A percentile compares a stretch with the other conserved stretches of the same genome.
Evolutionary conservation across 2,113 vertebrate genomes (phyloP).

Genomic region (Lipophrys pholis): DNA sequence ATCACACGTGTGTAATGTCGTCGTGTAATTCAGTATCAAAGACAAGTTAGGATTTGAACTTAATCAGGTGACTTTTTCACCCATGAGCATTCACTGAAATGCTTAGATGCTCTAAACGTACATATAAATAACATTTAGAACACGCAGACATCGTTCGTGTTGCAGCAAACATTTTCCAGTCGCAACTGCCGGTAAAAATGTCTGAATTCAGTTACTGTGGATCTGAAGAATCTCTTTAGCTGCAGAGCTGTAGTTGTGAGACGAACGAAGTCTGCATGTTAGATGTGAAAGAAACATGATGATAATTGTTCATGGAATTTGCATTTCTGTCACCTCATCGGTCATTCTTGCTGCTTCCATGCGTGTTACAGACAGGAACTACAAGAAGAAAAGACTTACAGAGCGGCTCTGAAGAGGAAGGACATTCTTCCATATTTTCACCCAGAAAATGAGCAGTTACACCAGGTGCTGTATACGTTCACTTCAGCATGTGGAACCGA

Average conservation of each 20-base stretch:
- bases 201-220: too few species aligned
- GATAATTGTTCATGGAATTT: background rate
- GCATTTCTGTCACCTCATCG: background rate
- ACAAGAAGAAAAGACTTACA: constrained; percentile 69
- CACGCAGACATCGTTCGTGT: too few species aligned
- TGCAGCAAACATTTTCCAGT: background rate
- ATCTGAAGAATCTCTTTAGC: too few species aligned
- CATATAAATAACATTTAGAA: too few species aligned
- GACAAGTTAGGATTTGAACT: background rate
- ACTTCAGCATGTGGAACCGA: background rate
- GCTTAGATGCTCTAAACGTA: background rate
- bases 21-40: background rate
- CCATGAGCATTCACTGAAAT: background rate
- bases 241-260: too few species aligned
- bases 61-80: background rate
- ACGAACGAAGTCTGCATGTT: background rate
- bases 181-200: too few species aligned
- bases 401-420: constrained; percentile 79
- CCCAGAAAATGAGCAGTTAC: constrained; percentile 80
- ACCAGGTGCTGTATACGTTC: constrained; percentile 67
- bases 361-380: constrained; percentile 81
- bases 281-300: background rate
- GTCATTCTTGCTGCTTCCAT: background rate
- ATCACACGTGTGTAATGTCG: too few species aligned
- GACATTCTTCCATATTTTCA: constrained; percentile 86